Base-by-base conservation (phyloP, 1,140 invertebrate genomes). In the Lepidurus arcticus region DNA sequence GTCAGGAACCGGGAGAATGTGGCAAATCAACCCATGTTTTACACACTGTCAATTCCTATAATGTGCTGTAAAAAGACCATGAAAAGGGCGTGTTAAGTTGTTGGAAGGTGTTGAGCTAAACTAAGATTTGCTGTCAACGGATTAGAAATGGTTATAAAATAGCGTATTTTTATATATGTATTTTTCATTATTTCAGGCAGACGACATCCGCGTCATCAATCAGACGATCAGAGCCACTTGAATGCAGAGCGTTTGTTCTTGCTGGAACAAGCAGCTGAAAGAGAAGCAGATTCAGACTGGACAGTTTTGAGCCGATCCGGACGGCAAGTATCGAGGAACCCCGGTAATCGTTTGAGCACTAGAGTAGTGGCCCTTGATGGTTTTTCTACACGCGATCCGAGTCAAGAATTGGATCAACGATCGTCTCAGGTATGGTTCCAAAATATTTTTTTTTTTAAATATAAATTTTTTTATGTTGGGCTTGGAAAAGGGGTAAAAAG, bases 41-140 rank as follows among this genome's bases (percentile, higher is more conserved):
- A 65, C 53, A 65, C 53, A 65, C 53, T 65, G 53, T 65, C 53
- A 65, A 21, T 13, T 65, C 53, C 6, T 13, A 21, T 65, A 65
- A 21, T 65, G 53, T n/a, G 53, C 53, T n/a, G 53, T 65, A 7
- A 65, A 65, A 65, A 65, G n/a, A 65, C 53, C 47, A 65, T 65
- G 53, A 21, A 65, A 65, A 65, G 13, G 45, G 53, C n/a, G 53
- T 21, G 16, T 34, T 34, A 34, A 34, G 16, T 16, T n/a, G 21
- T 7, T 65, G 16, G 53, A 65, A 21, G 7, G 53, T 65, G 53
- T 65, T 21, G 0, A 65, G 13, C 21, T 65, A 65, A 13, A n/a
- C 53, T n/a, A 21, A 1, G 53, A 65, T 13, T 65, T 65, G 5
- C 16, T 13, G 21, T 65, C 16, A 21, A n/a, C n/a, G 16, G 53